Evolutionary conservation across 2,888 invertebrate species (phyloP), one percentile per base, ranked within the genome.

Genomic region (Paralinhomoeus sp.): DNA sequence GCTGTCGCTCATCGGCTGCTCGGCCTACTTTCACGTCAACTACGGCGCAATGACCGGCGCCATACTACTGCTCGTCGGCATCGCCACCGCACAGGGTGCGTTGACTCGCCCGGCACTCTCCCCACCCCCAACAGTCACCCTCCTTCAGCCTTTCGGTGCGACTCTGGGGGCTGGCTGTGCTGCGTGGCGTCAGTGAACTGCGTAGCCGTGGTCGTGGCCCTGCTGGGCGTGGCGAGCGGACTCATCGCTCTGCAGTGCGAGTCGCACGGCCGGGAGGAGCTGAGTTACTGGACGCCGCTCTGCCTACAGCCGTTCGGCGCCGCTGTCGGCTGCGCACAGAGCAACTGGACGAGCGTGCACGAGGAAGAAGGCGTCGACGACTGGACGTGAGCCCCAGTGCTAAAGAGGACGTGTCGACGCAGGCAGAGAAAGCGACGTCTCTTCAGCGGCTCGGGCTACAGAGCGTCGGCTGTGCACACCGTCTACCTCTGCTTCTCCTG

Each of bases 261-360:
- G 31, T 31, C 15, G 31, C 31, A 31, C 9, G 31, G 15, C 9
- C 9, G 31, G 12, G 15, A 12, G 9, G 9, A 7, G 15, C 9
- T 15, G 15, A 7, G 15, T 31, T 31, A 12, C 31, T 31, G n/a
- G n/a, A n/a, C 15, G 31, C 31, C 15, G 31, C 31, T 7, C 15
- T 7, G 15, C 9, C 31, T 12, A 31, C 15, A 31, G 9, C 31
- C 31, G 7, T 31, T 12, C 9, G 9, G 15, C 31, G 7, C 9
- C 9, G 31, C 31, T 12, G 7, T 40, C 12, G 23, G 23, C 24
- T 3, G 43, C n/a, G 20, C 9, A 13, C 15, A 27, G 33, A 21
- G n/a, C 41, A 21, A 52, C 18, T 44, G 42, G 31, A 46, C 40
- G 24, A 13, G 13, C 24, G 12, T 23, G 24, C 41, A 27, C n/a